phyloP scores from a whole-genome alignment of 2,888 invertebrate genomes.

The Rhagophthalmus giganteus region DNA sequence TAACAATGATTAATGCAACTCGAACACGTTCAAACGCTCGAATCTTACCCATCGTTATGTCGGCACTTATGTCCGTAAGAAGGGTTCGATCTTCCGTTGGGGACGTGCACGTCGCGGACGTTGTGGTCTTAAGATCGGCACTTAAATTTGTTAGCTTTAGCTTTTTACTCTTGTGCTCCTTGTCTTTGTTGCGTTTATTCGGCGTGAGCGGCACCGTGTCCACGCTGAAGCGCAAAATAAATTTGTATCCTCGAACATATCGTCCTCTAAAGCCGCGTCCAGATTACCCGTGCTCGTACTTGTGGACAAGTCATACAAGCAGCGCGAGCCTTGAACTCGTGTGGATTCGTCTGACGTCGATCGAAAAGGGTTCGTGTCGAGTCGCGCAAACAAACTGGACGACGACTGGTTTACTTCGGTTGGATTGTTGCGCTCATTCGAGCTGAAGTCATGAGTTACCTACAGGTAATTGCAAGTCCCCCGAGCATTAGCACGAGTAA shows the following conservation, averaged over 20 bases:
- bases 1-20: background rate
- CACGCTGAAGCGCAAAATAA: constrained; percentile 47
- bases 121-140: constrained; percentile 24
- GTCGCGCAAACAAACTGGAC: too few species aligned
- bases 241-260: too few species aligned
- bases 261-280: too few species aligned
- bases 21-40: background rate
- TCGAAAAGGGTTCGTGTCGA: too few species aligned
- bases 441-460: too few species aligned
- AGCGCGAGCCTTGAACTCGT: too few species aligned
- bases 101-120: constrained; percentile 19
- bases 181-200: constrained; percentile 62
- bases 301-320: too few species aligned
- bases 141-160: constrained; percentile 46
- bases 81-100: constrained; percentile 27
- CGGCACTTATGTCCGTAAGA: constrained; percentile 4
- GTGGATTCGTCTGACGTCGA: too few species aligned
- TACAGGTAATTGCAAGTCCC: too few species aligned
- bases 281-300: too few species aligned
- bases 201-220: constrained; percentile 55
- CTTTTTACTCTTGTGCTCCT: constrained; percentile 66
- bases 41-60: constrained; percentile 30
- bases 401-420: too few species aligned
- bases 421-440: too few species aligned
- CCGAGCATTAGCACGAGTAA: background rate